Evolutionary conservation across 2,888 invertebrate genomes (phyloP).

Genomic region (Nysson spinosus): DNA sequence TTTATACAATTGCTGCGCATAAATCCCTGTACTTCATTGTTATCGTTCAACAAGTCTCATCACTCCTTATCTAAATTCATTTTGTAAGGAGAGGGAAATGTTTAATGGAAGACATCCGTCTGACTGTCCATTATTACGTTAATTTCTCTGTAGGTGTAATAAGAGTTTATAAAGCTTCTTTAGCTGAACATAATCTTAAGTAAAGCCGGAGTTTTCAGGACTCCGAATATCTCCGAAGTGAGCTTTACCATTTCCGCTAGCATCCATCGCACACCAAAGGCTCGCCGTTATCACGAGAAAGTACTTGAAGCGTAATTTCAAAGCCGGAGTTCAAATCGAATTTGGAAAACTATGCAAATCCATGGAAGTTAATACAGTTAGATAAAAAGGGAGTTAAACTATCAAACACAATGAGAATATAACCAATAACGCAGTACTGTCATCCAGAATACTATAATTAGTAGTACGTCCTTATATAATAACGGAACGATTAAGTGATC

Average conservation of each 20-base stretch:
- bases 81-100: neutral
- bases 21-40: no score
- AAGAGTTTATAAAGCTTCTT: slow-evolving; percentile 6
- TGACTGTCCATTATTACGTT: neutral
- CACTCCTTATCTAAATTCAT: neutral
- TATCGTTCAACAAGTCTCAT: neutral
- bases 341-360: slow-evolving; percentile 29
- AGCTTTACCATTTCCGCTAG: slow-evolving; percentile 8
- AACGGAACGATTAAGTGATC: no score
- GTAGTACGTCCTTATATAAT: no score
- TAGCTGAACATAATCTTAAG: slow-evolving; percentile 1
- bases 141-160: neutral
- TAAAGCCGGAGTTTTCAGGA: neutral
- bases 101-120: neutral
- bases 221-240: slow-evolving; percentile 1
- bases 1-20: no score
- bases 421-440: no score
- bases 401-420: no score
- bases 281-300: slow-evolving; percentile 9
- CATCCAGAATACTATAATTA: no score
- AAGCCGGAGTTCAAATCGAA: neutral
- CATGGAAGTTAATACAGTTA: slow-evolving; percentile 4
- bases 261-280: slow-evolving; percentile 1
- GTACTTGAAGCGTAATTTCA: slow-evolving; percentile 20
- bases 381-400: neutral